phyloP scores from a whole-genome alignment of 2,888 invertebrate species.

The Parnassius smintheus region DNA sequence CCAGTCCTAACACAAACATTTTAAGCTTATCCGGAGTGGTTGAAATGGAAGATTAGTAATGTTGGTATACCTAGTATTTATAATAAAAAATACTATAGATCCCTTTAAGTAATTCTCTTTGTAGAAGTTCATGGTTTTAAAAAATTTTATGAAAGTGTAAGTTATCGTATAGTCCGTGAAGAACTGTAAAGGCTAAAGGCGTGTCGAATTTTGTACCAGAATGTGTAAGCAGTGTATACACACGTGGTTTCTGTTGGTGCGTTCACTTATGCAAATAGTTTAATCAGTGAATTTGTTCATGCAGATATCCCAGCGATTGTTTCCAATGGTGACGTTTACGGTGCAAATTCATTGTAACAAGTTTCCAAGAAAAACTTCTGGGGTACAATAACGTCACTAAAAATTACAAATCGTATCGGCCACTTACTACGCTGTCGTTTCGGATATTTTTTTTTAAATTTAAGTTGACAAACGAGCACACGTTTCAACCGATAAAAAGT shows the following conservation, averaged over 20 bases:
- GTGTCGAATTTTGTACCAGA: constrained; percentile 60
- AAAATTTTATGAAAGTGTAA: no score
- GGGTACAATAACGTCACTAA: constrained; percentile 91
- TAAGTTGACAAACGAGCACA: no score
- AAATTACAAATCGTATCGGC: constrained; percentile 94
- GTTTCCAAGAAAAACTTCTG: constrained; percentile 91
- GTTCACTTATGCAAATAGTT: constrained; percentile 86
- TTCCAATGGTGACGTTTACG: constrained; percentile 90
- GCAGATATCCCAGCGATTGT: constrained; percentile 93
- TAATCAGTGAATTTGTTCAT: constrained; percentile 92
- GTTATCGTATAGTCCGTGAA: constrained; percentile 71
- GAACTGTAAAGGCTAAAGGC: constrained; percentile 59
- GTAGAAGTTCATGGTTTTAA: no score
- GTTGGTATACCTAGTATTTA: no score
- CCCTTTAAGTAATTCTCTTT: no score
- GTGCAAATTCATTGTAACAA: constrained; percentile 81
- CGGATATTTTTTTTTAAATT: no score
- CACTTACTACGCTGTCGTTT: constrained; percentile 90
- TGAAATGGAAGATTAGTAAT: no score
- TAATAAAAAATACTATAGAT: no score
- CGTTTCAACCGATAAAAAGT: no score
- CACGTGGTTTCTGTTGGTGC: constrained; percentile 85
- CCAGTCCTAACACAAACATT: no score
- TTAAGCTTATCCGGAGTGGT: no score
- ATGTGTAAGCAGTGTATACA: constrained; percentile 83